A percentile compares a stretch with the other conserved stretches of the same genome.
These are phyloP conservation scores for Galleria mellonella DNA, from an alignment of 1,140 invertebrate genomes.

Conservation along the genomic window DNA sequence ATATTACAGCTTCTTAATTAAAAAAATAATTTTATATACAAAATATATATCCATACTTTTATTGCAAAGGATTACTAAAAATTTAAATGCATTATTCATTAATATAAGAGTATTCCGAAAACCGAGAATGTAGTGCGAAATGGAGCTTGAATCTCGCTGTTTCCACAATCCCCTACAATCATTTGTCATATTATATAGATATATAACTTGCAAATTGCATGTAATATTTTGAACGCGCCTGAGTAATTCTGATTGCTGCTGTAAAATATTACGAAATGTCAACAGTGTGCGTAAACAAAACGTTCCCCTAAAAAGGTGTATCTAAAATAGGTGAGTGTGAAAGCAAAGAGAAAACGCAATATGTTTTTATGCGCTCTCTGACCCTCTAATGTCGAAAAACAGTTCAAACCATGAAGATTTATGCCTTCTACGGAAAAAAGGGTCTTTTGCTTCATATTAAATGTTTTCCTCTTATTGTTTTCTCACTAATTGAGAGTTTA, in stretches of 20 bases:
- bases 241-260: constrained; percentile 3
- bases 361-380: constrained; percentile 25
- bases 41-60: too few relatives aligned
- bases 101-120: too few relatives aligned
- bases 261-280: constrained; percentile 1
- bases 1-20: too few relatives aligned
- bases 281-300: not conserved
- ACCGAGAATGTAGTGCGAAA: too few relatives aligned
- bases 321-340: constrained; percentile 6
- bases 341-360: constrained; percentile 21
- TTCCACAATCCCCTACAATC: too few relatives aligned
- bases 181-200: not conserved
- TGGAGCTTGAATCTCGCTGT: too few relatives aligned
- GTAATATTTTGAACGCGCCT: constrained; percentile 1
- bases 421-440: constrained; percentile 30
- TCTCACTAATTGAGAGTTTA: constrained; percentile 35
- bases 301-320: not conserved
- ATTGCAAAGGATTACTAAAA: too few relatives aligned
- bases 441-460: constrained; percentile 20
- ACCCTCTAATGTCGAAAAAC: constrained; percentile 30
- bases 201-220: not conserved
- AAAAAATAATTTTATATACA: too few relatives aligned
- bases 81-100: too few relatives aligned
- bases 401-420: constrained; percentile 40
- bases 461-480: constrained; percentile 19